phyloP scores from a whole-genome alignment of 2,113 vertebrate species.

The Oriolus oriolus region DNA sequence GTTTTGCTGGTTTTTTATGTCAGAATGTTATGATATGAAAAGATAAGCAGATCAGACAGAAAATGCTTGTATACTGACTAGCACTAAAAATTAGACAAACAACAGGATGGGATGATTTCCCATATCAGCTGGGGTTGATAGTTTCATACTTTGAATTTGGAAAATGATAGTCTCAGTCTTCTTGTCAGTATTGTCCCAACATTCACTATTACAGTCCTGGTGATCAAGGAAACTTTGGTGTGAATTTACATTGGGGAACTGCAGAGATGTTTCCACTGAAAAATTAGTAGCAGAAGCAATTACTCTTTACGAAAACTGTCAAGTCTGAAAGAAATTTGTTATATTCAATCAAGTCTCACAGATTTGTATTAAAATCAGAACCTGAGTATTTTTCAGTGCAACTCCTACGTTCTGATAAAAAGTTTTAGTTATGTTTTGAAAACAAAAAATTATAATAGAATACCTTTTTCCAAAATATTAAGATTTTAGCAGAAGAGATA shows the following conservation, averaged over 20 bases:
- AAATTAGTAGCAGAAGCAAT: not conserved
- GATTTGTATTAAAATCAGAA: not conserved
- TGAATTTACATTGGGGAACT: not conserved
- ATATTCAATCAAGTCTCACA: not conserved
- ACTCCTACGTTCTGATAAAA: not conserved
- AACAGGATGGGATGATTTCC: not conserved
- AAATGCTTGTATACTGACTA: not conserved
- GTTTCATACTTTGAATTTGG: not conserved
- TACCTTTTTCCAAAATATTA: not conserved
- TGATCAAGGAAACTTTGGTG: not conserved
- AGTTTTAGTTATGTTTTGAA: not conserved
- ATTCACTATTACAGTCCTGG: not conserved
- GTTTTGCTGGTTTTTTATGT: not conserved
- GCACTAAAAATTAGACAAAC: not conserved
- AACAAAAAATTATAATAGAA: rapidly evolving
- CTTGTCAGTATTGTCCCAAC: not conserved
- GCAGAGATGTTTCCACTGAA: not conserved
- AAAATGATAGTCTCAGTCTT: not conserved
- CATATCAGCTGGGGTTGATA: rapidly evolving
- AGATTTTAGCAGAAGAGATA: not conserved
- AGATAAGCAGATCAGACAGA: not conserved
- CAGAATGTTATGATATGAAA: not conserved
- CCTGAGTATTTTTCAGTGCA: not conserved
- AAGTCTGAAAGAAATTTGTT: not conserved
- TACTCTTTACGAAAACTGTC: not conserved